Conservation (phyloP, 1,140 invertebrate species). For the Eriocheir sinensis region DNA sequence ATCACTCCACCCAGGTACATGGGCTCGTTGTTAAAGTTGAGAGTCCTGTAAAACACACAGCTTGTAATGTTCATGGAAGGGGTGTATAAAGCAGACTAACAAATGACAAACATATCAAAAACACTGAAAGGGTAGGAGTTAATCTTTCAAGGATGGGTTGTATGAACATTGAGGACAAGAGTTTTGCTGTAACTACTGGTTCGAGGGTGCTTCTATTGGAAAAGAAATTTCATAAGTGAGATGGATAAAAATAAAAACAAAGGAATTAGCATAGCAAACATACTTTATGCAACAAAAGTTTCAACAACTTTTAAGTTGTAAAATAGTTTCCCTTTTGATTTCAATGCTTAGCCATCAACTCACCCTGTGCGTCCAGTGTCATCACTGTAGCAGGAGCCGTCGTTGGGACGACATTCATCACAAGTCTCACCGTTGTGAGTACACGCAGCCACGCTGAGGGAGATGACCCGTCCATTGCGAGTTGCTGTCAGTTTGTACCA, state of each 20-base stretch:
- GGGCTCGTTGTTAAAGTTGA: constrained; percentile 95
- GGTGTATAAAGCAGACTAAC: no score
- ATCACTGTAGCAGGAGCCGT: constrained; percentile 90
- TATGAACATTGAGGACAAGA: background rate
- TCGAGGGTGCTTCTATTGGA: background rate
- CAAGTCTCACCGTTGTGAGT: constrained; percentile 89
- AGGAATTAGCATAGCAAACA: background rate
- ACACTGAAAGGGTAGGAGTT: no score
- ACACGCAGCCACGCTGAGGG: constrained; percentile 88
- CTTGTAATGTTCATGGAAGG: no score
- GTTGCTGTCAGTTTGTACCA: constrained; percentile 97
- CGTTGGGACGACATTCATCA: constrained; percentile 91
- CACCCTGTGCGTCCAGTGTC: constrained; percentile 92
- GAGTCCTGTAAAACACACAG: constrained; percentile 86
- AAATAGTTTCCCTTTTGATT: background rate
- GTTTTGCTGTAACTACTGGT: background rate
- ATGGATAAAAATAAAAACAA: background rate
- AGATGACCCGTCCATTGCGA: constrained; percentile 92
- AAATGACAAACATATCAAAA: no score
- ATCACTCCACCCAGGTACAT: constrained; percentile 92
- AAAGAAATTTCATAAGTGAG: background rate
- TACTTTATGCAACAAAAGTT: background rate
- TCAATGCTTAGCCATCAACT: constrained; percentile 80
- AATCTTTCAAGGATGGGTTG: no score
- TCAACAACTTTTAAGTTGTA: background rate